Evolutionary conservation across 2,113 vertebrate genomes (phyloP).

Genomic region (Callipepla squamata): DNA sequence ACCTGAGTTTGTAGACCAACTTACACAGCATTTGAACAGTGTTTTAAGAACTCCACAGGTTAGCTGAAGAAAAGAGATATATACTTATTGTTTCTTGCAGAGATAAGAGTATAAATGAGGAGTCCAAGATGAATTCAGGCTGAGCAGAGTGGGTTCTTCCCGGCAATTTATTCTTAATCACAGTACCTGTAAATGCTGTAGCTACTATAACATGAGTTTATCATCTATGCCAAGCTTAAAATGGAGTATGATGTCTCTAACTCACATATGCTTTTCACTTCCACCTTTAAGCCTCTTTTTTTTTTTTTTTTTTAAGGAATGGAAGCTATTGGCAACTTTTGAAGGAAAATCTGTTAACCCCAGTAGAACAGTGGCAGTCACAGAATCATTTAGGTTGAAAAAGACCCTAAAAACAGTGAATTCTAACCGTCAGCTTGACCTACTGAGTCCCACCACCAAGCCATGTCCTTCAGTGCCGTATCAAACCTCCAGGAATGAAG

Average conservation of each 20-base stretch:
- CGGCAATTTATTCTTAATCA: not conserved
- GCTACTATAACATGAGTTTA: not conserved
- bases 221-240: constrained; percentile 13
- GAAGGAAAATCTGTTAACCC: not conserved
- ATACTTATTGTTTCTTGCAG: not conserved
- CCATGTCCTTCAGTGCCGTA: not conserved
- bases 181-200: not conserved
- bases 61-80: not conserved
- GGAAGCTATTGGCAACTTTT: not conserved
- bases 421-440: not conserved
- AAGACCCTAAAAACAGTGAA: not conserved
- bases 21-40: not conserved
- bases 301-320: not conserved
- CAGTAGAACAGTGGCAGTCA: not conserved
- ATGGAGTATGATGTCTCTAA: not conserved
- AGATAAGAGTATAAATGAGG: not conserved
- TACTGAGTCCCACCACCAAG: not conserved
- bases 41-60: not conserved
- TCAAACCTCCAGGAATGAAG: not conserved
- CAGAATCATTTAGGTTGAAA: not conserved
- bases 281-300: not conserved
- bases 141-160: not conserved
- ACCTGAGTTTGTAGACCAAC: not conserved
- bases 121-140: not conserved
- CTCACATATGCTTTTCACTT: not conserved